Percentiles rank a stretch among this genome's conserved stretches.
These are phyloP conservation scores for Nemapogon koenigi DNA, from an alignment of 2,888 invertebrate species.

Conservation along the genomic window DNA sequence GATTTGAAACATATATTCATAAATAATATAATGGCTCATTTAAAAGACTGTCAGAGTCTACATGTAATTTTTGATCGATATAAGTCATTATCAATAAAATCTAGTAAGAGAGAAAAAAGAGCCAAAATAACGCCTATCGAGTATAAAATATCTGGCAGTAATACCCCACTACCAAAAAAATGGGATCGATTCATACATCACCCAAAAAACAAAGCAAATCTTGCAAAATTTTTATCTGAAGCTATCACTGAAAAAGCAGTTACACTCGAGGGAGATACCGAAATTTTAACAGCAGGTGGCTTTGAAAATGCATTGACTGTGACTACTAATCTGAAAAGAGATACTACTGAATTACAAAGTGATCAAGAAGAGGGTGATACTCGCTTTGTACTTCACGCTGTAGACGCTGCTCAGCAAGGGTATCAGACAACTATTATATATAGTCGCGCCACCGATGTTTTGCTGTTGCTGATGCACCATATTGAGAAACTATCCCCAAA, in stretches of 20 bases:
- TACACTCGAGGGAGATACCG: neutral
- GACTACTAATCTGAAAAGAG: neutral
- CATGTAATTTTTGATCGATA: neutral
- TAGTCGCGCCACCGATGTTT: neutral
- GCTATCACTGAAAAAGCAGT: conserved; percentile 4
- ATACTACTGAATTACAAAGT: neutral
- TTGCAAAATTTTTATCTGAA: conserved; percentile 8
- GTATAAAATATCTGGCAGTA: neutral
- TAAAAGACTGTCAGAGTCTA: neutral
- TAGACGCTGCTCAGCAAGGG: neutral
- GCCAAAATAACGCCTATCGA: neutral
- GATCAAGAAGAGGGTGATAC: neutral
- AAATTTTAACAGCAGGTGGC: neutral
- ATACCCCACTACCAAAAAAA: neutral
- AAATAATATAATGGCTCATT: neutral
- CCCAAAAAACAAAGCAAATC: conserved; percentile 9
- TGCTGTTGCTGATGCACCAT: neutral
- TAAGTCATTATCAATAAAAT: neutral
- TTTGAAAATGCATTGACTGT: neutral
- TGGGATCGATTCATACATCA: neutral
- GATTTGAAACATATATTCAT: neutral
- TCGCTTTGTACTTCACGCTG: neutral
- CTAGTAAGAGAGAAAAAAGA: neutral
- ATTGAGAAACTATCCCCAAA: neutral
- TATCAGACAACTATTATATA: neutral